Evolutionary conservation across 2,888 invertebrate genomes (phyloP).

Genomic region (Acleris holmiana): DNA sequence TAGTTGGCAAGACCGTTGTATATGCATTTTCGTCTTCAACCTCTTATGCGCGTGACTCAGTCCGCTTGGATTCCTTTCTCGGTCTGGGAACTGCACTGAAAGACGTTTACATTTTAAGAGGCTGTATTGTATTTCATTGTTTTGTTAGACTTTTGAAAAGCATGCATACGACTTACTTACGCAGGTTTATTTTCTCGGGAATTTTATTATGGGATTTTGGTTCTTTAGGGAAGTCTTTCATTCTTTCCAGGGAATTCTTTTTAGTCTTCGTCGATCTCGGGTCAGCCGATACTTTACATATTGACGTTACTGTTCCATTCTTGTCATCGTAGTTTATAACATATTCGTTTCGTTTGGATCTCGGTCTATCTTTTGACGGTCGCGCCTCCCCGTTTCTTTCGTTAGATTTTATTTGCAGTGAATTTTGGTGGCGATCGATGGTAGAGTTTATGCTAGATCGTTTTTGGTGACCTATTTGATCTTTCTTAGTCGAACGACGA

Average conservation of each 20-base stretch:
- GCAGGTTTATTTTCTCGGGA: slow-evolving; percentile 67
- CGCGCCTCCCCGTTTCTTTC: slow-evolving; percentile 45
- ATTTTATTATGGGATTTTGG: slow-evolving; percentile 57
- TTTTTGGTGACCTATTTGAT: slow-evolving; percentile 20
- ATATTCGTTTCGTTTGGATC: slow-evolving; percentile 66
- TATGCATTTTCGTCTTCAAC: slow-evolving; percentile 64
- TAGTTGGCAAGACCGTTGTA: slow-evolving; percentile 75
- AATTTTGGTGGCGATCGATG: slow-evolving; percentile 33
- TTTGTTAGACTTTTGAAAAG: slow-evolving; percentile 64
- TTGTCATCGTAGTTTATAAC: slow-evolving; percentile 79
- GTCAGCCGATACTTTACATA: slow-evolving; percentile 68
- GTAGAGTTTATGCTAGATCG: slow-evolving; percentile 28
- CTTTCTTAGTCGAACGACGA: slow-evolving; percentile 31
- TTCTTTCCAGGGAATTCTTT: slow-evolving; percentile 54
- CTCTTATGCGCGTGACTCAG: slow-evolving; percentile 60
- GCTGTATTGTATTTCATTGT: slow-evolving; percentile 54
- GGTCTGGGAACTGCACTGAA: slow-evolving; percentile 78
- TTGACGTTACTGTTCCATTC: slow-evolving; percentile 76
- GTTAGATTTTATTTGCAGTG: slow-evolving; percentile 42
- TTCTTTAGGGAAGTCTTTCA: slow-evolving; percentile 59
- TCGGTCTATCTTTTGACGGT: slow-evolving; percentile 45
- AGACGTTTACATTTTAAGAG: slow-evolving; percentile 68
- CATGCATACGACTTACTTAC: slow-evolving; percentile 79
- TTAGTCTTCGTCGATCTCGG: slow-evolving; percentile 60
- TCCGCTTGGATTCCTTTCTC: slow-evolving; percentile 61